Percentiles rank a stretch among this genome's conserved stretches.
phyloP scores from a whole-genome alignment of 2,113 vertebrate species.

The Laterallus jamaicensis region DNA sequence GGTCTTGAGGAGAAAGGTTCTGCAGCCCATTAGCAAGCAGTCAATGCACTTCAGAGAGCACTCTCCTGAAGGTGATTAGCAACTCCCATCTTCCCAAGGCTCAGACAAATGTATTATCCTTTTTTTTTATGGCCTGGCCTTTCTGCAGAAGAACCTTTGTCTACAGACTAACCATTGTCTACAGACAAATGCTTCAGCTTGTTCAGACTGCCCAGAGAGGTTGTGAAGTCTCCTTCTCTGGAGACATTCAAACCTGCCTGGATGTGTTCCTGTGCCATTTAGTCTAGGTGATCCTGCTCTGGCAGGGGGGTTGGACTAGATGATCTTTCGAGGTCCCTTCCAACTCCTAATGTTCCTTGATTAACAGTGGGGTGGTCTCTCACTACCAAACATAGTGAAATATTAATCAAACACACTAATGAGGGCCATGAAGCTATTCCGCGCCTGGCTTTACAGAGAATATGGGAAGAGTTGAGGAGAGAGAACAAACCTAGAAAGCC shows the following conservation, averaged over 20 bases:
- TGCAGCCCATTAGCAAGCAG: not conserved
- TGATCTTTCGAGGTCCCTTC: too few relatives aligned
- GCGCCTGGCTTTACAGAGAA: not conserved
- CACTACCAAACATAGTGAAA: not conserved
- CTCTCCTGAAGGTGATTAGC: not conserved
- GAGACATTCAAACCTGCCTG: too few relatives aligned
- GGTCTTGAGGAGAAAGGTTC: not conserved
- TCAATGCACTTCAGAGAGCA: not conserved
- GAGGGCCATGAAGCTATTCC: not conserved
- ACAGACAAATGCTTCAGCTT: not conserved
- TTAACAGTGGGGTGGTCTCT: not conserved
- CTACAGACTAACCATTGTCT: not conserved
- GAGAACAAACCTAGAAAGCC: not conserved
- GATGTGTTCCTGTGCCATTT: too few relatives aligned
- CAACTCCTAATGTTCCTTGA: too few relatives aligned
- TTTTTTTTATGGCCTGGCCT: not conserved
- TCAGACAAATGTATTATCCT: not conserved
- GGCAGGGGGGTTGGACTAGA: too few relatives aligned
- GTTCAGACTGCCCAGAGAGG: not conserved
- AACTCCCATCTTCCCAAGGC: not conserved
- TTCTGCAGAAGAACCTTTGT: not conserved
- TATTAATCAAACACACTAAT: not conserved
- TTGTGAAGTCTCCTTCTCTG: too few relatives aligned
- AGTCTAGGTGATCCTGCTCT: too few relatives aligned
- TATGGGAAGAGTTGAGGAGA: not conserved